These are phyloP conservation scores for Rhinatrema bivittatum DNA, from an alignment of 2,797 vertebrate species.

Conservation along the genomic window DNA sequence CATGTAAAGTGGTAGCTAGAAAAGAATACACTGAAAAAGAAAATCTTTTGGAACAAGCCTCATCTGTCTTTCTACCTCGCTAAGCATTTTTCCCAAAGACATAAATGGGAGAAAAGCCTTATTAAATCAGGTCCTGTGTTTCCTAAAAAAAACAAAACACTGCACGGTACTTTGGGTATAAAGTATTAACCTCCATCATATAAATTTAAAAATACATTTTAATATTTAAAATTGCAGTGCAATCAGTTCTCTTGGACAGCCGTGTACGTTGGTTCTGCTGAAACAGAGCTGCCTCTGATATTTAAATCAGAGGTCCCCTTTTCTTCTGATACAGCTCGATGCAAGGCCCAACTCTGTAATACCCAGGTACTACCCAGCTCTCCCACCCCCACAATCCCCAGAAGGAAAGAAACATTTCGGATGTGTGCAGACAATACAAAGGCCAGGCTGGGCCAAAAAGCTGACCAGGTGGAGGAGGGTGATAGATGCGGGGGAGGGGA, in stretches of 20 bases:
- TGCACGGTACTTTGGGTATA: background rate
- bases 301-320: conserved; percentile 16
- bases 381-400: background rate
- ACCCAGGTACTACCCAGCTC: background rate
- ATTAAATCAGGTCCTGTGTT: too few species aligned
- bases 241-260: background rate
- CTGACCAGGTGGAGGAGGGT: conserved; percentile 1
- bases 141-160: too few species aligned
- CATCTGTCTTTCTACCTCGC: too few species aligned
- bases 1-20: too few species aligned
- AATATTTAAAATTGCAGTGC: background rate
- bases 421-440: conserved; percentile 24
- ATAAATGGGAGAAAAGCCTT: too few species aligned
- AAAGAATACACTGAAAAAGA: too few species aligned
- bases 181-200: conserved; percentile 5
- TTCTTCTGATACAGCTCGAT: background rate
- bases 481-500: too few species aligned
- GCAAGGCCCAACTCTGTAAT: conserved; percentile 9
- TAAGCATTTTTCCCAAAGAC: too few species aligned
- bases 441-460: background rate
- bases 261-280: background rate
- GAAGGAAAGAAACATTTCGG: conserved; percentile 25
- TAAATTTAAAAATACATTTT: conserved; percentile 2
- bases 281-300: conserved; percentile 4
- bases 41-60: too few species aligned